Evolutionary conservation across 2,797 vertebrate genomes (phyloP).

Genomic region (Ataeniobius toweri): DNA sequence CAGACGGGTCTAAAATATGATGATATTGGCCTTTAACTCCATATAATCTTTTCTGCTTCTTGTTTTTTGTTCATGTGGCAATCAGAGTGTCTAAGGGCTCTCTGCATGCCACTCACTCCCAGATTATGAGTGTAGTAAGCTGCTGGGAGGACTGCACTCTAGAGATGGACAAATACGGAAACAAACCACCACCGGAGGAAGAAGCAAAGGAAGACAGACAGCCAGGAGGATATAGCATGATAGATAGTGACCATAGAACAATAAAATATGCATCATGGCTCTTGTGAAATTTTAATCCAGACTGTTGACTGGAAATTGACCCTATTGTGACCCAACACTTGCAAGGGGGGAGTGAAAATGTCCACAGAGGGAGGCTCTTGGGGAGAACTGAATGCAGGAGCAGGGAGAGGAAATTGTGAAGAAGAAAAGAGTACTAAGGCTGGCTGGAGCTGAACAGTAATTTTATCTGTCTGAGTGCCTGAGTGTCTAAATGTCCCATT

Average conservation of each 20-base stretch:
- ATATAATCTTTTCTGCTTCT: constrained; percentile 3
- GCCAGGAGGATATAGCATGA: constrained; percentile 51
- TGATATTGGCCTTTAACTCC: constrained; percentile 6
- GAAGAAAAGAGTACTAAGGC: constrained; percentile 62
- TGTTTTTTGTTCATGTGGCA: constrained; percentile 25
- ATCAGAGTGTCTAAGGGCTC: constrained; percentile 11
- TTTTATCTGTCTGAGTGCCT: constrained; percentile 62
- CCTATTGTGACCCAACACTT: constrained; percentile 71
- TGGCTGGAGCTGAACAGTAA: constrained; percentile 54
- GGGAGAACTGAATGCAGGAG: constrained; percentile 34
- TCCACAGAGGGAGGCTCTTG: constrained; percentile 38
- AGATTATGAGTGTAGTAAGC: constrained; percentile 27
- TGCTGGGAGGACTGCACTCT: constrained; percentile 16
- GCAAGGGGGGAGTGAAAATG: constrained; percentile 61
- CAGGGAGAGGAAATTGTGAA: constrained; percentile 47
- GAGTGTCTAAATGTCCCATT: constrained; percentile 46
- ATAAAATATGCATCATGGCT: constrained; percentile 77
- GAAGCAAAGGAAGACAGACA: constrained; percentile 30
- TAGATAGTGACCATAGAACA: constrained; percentile 59
- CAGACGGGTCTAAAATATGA: neutral
- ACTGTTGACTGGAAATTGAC: constrained; percentile 76
- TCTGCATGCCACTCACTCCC: constrained; percentile 32
- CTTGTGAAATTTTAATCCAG: constrained; percentile 75
- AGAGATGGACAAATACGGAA: constrained; percentile 44
- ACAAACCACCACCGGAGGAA: constrained; percentile 17